Conservation (phyloP, 2,888 invertebrate genomes). For the Hydriomena furcata region DNA sequence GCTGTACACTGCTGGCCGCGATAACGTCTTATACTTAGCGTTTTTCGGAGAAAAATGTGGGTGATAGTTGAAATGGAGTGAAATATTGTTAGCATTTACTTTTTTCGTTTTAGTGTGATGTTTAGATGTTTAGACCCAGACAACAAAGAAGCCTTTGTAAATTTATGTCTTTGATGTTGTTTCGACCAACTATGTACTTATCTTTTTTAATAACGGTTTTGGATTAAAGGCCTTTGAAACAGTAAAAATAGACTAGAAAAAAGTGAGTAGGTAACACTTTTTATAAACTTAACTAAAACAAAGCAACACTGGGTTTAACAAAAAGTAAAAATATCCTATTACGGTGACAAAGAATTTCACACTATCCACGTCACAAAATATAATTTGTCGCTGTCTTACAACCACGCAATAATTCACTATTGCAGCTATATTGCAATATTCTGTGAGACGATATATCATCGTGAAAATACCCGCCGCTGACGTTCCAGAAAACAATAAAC, state of each 20-base stretch:
- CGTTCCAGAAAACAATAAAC: slow-evolving; percentile 48
- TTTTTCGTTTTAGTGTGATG: slow-evolving; percentile 14
- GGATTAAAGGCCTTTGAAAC: too few species aligned
- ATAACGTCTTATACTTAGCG: slow-evolving; percentile 38
- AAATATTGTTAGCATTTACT: slow-evolving; percentile 19
- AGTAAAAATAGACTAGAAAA: too few species aligned
- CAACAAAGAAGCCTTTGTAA: slow-evolving; percentile 12
- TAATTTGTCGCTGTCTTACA: slow-evolving; percentile 43
- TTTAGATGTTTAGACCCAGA: slow-evolving; percentile 12
- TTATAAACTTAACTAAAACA: too few species aligned
- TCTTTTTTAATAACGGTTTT: too few species aligned
- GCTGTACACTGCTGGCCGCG: slow-evolving; percentile 45
- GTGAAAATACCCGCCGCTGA: slow-evolving; percentile 37
- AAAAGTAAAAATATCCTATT: too few species aligned
- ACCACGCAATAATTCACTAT: slow-evolving; percentile 43
- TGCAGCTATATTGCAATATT: slow-evolving; percentile 54
- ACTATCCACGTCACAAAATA: slow-evolving; percentile 21
- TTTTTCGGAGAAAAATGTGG: slow-evolving; percentile 32
- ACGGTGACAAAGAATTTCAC: slow-evolving; percentile 12
- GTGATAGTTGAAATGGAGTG: slow-evolving; percentile 22
- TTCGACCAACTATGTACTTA: not conserved
- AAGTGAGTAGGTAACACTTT: too few species aligned
- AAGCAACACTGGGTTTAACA: too few species aligned
- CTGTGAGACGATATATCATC: slow-evolving; percentile 45
- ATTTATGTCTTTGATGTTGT: not conserved